Evolutionary conservation across 2,888 invertebrate genomes (phyloP), one percentile per base, ranked within the genome.

Genomic region (Calephelis perditalis): DNA sequence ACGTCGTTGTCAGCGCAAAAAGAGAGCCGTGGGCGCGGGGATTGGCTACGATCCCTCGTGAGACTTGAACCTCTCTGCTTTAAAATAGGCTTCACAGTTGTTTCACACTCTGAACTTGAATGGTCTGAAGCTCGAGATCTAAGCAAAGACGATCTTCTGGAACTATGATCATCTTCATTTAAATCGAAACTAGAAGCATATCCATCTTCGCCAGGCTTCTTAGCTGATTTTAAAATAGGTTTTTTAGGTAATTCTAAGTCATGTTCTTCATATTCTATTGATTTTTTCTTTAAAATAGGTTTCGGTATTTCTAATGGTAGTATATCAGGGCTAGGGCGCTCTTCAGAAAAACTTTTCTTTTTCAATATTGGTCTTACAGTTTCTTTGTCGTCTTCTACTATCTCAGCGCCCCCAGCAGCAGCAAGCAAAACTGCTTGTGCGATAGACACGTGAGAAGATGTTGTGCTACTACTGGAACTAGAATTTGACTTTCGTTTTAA

Each of bases 281-380:
- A 94, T 79, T 97, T 97, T 86, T 97, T 97, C 84, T 97, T 97
- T 47, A 97, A 80, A 73, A 97, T 97, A 5, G 97, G 97, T 79
- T 92, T 94, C 0, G 94, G 94, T 46, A 91, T 91, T 61, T 91
- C 91, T 7, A 81, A 79, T 56, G 75, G 70, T 37, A 80, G 70
- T 62, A 86, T 79, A 69, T 92, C 92, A 58, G 82, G 84, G 69
- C 87, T 91, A 35, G 94, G 88, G 66, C 92, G 81, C 75, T 95
- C 95, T 73, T 95, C 95, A 6, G 94, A 92, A 71, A 94, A 93
- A 72, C 95, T 94, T 76, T 96, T 96, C 84, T 96, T 95, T 84
- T 97, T 97, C 10, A 97, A 84, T 71, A 97, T 97, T 3, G 96
- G 96, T 70, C 94, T 92, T 0, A 96, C 94, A 1, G 78, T 78